A percentile compares a stretch with the other conserved stretches of the same genome.
These are phyloP conservation scores for Lagria hirta DNA, from an alignment of 2,888 invertebrate species.

Conservation along the genomic window DNA sequence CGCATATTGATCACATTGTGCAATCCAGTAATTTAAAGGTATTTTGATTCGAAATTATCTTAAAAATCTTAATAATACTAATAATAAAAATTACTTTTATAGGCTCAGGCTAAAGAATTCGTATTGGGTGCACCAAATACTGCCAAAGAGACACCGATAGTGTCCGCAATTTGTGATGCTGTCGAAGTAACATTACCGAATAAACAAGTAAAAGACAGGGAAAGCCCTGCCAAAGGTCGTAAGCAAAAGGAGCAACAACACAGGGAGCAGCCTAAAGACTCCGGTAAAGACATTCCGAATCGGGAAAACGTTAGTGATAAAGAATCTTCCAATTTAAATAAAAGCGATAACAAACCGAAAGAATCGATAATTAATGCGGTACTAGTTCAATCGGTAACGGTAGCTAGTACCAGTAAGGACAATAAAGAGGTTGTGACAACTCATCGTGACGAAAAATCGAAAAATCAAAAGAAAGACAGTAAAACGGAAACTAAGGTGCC, in stretches of 20 bases:
- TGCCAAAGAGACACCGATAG: constrained; percentile 60
- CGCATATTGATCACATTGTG: constrained; percentile 43
- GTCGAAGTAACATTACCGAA: constrained; percentile 63
- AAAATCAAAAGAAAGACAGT: constrained; percentile 31
- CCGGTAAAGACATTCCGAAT: constrained; percentile 28
- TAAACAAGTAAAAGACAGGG: constrained; percentile 49
- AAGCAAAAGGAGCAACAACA: constrained; percentile 37
- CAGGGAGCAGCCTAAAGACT: constrained; percentile 9
- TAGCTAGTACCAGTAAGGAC: constrained; percentile 23
- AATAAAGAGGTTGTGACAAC: constrained; percentile 28
- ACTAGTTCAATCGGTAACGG: constrained; percentile 16
- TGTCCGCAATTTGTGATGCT: constrained; percentile 70
- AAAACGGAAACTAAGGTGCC: constrained; percentile 31
- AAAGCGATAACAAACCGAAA: constrained; percentile 24
- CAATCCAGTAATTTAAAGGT: constrained; percentile 53
- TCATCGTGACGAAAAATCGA: constrained; percentile 26
- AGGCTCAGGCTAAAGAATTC: constrained; percentile 53
- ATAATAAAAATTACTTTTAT: no score
- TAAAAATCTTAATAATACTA: no score
- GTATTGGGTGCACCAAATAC: constrained; percentile 41
- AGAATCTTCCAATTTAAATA: constrained; percentile 34
- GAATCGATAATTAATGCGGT: constrained; percentile 25
- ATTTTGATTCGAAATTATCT: constrained; percentile 14
- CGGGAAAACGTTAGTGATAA: constrained; percentile 31
- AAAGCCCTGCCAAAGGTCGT: constrained; percentile 51